A percentile compares a stretch with the other conserved stretches of the same genome.
These are phyloP conservation scores for Murina feae DNA, from an alignment of 2,113 vertebrate genomes.

Conservation along the genomic window DNA sequence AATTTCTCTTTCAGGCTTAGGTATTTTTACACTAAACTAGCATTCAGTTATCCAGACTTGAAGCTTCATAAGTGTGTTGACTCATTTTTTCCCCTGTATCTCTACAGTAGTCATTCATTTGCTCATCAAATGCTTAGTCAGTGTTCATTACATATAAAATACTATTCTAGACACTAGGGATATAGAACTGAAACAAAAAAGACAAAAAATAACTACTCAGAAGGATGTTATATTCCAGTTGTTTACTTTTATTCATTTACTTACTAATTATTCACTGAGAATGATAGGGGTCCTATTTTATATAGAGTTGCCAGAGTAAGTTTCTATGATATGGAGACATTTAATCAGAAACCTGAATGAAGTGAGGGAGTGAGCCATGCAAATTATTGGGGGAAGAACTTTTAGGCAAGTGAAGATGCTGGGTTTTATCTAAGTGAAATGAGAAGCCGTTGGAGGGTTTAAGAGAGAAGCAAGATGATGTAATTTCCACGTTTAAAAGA, in stretches of 20 bases:
- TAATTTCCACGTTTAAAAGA: not conserved
- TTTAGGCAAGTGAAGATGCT: not conserved
- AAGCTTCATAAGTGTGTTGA: not conserved
- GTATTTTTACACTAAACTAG: not conserved
- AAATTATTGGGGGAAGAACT: not conserved
- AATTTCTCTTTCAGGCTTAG: not conserved
- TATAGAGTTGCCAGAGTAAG: not conserved
- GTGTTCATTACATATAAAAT: not conserved
- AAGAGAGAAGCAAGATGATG: not conserved
- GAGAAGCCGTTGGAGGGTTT: not conserved
- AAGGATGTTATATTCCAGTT: not conserved
- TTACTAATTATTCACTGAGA: slow-evolving; percentile 12
- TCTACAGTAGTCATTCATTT: not conserved
- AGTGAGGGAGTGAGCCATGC: not conserved
- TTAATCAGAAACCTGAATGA: not conserved
- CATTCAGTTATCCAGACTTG: not conserved
- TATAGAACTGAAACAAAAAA: not conserved
- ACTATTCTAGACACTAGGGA: not conserved
- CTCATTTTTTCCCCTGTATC: not conserved
- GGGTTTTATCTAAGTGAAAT: slow-evolving; percentile 12
- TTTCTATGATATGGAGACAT: not conserved
- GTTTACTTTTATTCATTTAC: slow-evolving; percentile 7
- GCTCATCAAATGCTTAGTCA: not conserved
- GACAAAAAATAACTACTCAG: not conserved
- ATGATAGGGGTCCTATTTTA: not conserved